Evolutionary conservation across 2,113 vertebrate genomes (phyloP), one percentile per base, ranked within the genome.

Genomic region (Tonatia bakeri): DNA sequence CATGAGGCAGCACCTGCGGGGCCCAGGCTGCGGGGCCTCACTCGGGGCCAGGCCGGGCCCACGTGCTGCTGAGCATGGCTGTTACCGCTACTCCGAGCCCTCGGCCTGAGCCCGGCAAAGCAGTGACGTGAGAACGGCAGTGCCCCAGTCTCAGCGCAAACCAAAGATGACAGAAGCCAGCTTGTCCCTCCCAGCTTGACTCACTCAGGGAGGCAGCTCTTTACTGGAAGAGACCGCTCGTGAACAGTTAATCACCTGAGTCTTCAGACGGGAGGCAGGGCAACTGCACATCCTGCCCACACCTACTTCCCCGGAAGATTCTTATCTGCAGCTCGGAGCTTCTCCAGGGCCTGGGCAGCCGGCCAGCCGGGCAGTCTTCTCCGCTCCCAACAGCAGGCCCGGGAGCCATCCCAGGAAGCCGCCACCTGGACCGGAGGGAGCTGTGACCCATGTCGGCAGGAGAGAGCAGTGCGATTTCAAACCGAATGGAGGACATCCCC

Each of bases 251-350:
- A 85, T 67, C 85, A 52, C 96, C 43, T 94, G 43, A 50, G 89
- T 72, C 59, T 67, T 82, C n/a, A 65, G 45, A 91, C 79, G 52
- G 61, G 70, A 33, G 76, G 17, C 81, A 67, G 56, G 94, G 22
- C 72, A 97, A 20, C 90, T 31, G 82, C n/a, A 65, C 72, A 88
- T 96, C 95, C 97, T 97, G 96, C 90, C 95, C 95, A 95, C 93
- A 96, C 97, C 95, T 96, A 72, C 90, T 97, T 97, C 94, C 97
- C 97, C 92, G 76, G 77, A 91, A 96, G 91, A 95, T 83, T 80
- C 26, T 83, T 75, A 90, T 82, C 77, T 95, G 72, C 75, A 26
- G 31, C 77, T 96, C 80, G 54, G 36, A 64, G 36, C 89, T 52
- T 28, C 92, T n/a, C 4, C 43, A 86, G 76, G 84, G 69, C 83